Percentiles rank a stretch among this genome's conserved stretches.
Conservation (phyloP, 2,797 vertebrate genomes). For the Limosa lapponica region DNA sequence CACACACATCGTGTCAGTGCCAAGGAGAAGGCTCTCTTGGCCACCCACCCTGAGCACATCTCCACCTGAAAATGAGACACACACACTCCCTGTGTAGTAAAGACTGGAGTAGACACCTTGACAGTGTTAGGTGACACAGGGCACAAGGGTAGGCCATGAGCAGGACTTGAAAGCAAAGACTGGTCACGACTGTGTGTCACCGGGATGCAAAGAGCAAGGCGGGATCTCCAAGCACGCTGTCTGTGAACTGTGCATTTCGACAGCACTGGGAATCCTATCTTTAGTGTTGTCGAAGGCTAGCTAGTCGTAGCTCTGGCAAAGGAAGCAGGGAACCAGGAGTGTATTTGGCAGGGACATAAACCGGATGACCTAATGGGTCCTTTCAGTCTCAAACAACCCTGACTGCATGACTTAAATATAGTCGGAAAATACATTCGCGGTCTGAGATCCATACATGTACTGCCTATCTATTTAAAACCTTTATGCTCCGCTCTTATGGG, state of each 20-base stretch:
- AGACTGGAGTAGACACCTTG: background rate
- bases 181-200: background rate
- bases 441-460: background rate
- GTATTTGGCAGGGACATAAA: background rate
- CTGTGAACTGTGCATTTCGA: background rate
- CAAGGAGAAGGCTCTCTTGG: background rate
- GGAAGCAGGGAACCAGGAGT: background rate
- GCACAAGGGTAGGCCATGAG: background rate
- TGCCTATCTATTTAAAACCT: background rate
- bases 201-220: background rate
- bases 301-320: background rate
- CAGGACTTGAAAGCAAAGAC: background rate
- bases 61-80: background rate
- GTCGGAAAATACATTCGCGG: background rate
- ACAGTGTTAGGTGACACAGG: background rate
- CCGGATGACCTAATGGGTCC: background rate
- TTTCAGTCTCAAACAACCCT: background rate
- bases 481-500: background rate
- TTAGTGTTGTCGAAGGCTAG: background rate
- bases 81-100: background rate
- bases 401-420: constrained; percentile 4
- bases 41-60: background rate
- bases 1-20: background rate
- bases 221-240: background rate
- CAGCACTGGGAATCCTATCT: background rate